Conservation (phyloP, 1,140 invertebrate species). For the Panulirus ornatus region DNA sequence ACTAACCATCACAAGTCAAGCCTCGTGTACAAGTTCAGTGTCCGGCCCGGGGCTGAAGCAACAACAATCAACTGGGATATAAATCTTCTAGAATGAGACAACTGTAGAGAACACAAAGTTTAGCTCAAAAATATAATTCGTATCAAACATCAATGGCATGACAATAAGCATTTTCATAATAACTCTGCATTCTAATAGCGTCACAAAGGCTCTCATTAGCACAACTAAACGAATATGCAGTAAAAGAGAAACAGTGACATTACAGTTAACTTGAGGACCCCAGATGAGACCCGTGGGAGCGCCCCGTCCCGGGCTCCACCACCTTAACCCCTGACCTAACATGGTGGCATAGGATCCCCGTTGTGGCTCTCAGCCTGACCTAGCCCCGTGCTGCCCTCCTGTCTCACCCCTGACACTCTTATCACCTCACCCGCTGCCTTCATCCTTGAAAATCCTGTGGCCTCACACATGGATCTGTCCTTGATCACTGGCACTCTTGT, state of each 20-base stretch:
- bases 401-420: neutral
- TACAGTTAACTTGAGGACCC: neutral
- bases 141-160: slow-evolving; percentile 40
- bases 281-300: neutral
- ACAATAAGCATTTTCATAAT: slow-evolving; percentile 35
- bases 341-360: too few relatives aligned
- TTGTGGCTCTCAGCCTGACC: too few relatives aligned
- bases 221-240: slow-evolving; percentile 43
- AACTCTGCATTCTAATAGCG: slow-evolving; percentile 36
- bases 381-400: neutral
- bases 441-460: too few relatives aligned
- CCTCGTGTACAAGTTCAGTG: slow-evolving; percentile 37
- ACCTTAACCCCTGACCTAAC: too few relatives aligned
- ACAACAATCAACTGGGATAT: slow-evolving; percentile 38
- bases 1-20: slow-evolving; percentile 35
- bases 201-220: slow-evolving; percentile 27
- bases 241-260: neutral
- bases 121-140: slow-evolving; percentile 30
- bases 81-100: slow-evolving; percentile 36
- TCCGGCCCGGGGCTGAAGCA: slow-evolving; percentile 27
- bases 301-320: neutral
- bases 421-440: neutral
- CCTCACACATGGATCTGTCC: too few relatives aligned
- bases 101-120: slow-evolving; percentile 29
- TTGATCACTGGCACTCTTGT: too few relatives aligned